Percentiles rank a stretch among this genome's conserved stretches.
Evolutionary conservation across 2,113 vertebrate genomes (phyloP).

Genomic region (Taurulus bubalis): DNA sequence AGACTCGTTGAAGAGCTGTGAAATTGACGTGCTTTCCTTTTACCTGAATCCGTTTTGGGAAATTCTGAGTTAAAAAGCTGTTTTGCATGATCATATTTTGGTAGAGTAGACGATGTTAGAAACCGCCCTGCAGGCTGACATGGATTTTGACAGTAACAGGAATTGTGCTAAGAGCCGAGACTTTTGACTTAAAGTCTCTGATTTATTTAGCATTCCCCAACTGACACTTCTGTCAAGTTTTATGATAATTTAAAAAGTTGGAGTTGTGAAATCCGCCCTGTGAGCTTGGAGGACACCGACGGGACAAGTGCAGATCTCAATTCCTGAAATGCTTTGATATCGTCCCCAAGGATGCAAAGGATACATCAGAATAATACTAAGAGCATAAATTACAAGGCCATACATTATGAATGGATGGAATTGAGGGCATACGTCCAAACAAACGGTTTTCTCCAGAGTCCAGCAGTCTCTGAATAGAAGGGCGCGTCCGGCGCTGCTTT

Average conservation of each 20-base stretch:
- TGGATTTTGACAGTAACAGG: slow-evolving; percentile 4
- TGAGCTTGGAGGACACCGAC: background rate
- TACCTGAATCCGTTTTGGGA: background rate
- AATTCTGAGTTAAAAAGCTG: background rate
- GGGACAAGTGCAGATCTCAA: background rate
- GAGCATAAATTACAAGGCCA: background rate
- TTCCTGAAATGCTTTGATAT: background rate
- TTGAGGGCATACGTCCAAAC: background rate
- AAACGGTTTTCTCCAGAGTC: background rate
- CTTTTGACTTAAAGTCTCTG: slow-evolving; percentile 8
- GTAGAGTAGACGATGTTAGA: background rate
- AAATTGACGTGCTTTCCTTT: background rate
- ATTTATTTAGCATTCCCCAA: background rate
- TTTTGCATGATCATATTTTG: background rate
- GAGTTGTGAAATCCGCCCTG: background rate
- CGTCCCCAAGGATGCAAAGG: background rate
- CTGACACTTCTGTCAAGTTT: background rate
- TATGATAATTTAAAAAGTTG: background rate
- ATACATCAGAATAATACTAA: background rate
- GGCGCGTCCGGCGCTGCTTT: slow-evolving; percentile 44
- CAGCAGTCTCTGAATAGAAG: background rate
- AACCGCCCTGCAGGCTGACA: slow-evolving; percentile 14
- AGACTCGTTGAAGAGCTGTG: background rate
- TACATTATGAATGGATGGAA: background rate
- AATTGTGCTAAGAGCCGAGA: slow-evolving; percentile 3